These are phyloP conservation scores for Heteronetta atricapilla DNA, from an alignment of 2,113 vertebrate species.

Conservation along the genomic window DNA sequence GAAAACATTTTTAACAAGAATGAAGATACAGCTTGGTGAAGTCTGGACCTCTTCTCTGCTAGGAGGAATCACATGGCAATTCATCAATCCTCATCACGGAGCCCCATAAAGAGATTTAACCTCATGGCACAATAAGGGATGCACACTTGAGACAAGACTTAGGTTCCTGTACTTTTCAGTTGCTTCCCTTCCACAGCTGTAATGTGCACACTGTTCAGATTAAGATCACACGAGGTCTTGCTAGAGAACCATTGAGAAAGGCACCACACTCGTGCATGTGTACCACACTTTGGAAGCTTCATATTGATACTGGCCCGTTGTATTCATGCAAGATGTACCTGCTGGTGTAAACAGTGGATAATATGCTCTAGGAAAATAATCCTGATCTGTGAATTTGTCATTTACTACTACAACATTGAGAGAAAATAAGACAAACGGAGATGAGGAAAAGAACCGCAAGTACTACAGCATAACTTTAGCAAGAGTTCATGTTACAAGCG, in stretches of 20 bases:
- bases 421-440: background rate
- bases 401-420: background rate
- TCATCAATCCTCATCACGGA: background rate
- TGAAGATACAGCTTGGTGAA: background rate
- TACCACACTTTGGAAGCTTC: background rate
- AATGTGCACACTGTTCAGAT: background rate
- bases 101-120: background rate
- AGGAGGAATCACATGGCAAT: background rate
- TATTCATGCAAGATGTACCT: background rate
- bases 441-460: background rate
- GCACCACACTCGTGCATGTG: background rate
- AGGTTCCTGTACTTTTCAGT: background rate
- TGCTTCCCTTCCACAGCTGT: background rate
- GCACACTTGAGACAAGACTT: background rate
- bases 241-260: background rate
- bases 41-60: background rate
- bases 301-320: background rate
- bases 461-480: background rate
- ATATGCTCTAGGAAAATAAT: background rate
- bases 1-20: background rate
- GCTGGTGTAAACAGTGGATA: background rate
- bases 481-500: background rate
- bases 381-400: background rate
- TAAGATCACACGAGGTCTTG: background rate
- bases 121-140: background rate